phyloP scores from a whole-genome alignment of 2,888 invertebrate species.

The Camptogramma bilineatum region DNA sequence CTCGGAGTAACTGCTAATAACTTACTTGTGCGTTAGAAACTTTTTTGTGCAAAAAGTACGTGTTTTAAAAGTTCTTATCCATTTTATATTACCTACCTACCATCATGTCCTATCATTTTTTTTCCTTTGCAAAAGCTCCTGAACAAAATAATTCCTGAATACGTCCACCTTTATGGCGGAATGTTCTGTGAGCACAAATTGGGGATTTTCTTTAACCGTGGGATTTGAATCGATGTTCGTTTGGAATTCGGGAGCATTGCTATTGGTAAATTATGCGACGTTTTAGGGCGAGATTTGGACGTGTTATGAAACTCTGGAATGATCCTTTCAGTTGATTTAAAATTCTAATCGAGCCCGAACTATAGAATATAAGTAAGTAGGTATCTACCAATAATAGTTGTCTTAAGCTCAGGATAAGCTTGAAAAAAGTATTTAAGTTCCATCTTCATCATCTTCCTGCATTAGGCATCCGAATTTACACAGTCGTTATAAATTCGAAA shows the following conservation, averaged over 20 bases:
- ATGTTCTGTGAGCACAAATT: slow-evolving; percentile 35
- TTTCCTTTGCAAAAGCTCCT: too few relatives aligned
- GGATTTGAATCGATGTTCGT: slow-evolving; percentile 37
- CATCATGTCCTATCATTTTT: too few relatives aligned
- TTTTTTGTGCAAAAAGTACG: too few relatives aligned
- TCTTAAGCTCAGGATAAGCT: background rate
- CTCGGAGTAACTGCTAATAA: too few relatives aligned
- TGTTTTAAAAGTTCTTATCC: too few relatives aligned
- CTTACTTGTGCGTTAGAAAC: too few relatives aligned
- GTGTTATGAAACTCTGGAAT: slow-evolving; percentile 13
- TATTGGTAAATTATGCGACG: slow-evolving; percentile 27
- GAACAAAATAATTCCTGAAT: slow-evolving; percentile 4
- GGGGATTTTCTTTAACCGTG: slow-evolving; percentile 39
- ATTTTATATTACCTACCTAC: too few relatives aligned
- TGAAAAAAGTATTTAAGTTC: too few relatives aligned
- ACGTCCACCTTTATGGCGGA: slow-evolving; percentile 18
- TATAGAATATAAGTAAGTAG: background rate
- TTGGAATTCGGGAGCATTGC: slow-evolving; percentile 25
- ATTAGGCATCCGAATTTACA: too few relatives aligned
- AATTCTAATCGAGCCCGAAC: background rate
- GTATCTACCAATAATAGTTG: background rate
- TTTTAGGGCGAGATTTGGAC: slow-evolving; percentile 20
- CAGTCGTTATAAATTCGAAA: too few relatives aligned
- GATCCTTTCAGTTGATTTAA: slow-evolving; percentile 4
- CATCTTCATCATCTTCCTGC: too few relatives aligned